phyloP scores from a whole-genome alignment of 2,113 vertebrate genomes.

The Orthonyx spaldingii region DNA sequence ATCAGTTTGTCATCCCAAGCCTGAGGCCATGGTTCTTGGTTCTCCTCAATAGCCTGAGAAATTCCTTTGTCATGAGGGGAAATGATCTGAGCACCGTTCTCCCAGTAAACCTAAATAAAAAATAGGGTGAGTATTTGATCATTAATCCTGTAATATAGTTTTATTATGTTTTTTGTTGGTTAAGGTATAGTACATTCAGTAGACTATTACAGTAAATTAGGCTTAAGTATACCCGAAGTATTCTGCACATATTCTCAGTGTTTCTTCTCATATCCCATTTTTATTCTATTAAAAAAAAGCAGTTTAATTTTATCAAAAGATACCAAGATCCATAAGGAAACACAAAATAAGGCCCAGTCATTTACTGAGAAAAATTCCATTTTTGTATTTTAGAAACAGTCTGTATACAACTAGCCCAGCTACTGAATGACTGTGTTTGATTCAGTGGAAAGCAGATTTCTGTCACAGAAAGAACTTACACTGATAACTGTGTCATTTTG shows the following conservation, averaged over 20 bases:
- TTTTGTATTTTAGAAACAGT: not conserved
- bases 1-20: constrained; percentile 84
- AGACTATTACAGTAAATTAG: not conserved
- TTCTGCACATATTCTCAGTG: not conserved
- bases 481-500: not conserved
- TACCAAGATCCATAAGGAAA: not conserved
- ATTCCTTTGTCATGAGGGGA: constrained; percentile 91
- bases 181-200: not conserved
- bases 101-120: constrained; percentile 89
- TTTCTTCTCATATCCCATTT: not conserved
- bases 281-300: not conserved
- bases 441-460: not conserved
- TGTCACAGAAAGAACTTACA: not conserved
- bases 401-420: not conserved
- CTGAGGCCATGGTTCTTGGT: constrained; percentile 88
- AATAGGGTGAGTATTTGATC: not conserved
- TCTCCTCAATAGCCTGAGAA: constrained; percentile 84
- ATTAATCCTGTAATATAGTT: not conserved
- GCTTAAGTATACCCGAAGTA: not conserved
- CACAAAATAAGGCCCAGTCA: not conserved
- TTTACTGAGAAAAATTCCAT: not conserved
- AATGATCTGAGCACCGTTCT: constrained; percentile 94
- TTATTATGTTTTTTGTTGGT: not conserved
- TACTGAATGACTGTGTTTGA: not conserved
- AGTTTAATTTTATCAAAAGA: not conserved